Evolutionary conservation across 2,888 invertebrate genomes (phyloP).

Genomic region (Capitulum mitella): DNA sequence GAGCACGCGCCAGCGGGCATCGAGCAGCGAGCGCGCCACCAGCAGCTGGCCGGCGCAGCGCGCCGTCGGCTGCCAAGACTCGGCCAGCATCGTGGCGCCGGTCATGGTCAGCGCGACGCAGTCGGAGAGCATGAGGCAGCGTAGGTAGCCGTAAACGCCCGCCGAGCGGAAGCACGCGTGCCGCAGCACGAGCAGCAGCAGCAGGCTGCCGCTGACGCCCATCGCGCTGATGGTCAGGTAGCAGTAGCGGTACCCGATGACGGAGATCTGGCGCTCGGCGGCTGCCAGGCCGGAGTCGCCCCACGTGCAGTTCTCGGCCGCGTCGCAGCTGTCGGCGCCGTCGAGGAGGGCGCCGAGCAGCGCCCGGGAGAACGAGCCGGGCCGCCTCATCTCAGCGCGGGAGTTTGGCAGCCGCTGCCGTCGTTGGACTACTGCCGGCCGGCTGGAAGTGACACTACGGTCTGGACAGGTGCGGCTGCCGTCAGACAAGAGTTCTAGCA

Average conservation of each 20-base stretch:
- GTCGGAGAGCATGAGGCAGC: neutral
- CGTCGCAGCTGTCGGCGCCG: no score
- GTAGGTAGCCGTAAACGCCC: neutral
- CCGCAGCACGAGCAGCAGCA: slow-evolving; percentile 13
- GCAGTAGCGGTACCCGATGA: slow-evolving; percentile 18
- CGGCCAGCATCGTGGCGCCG: neutral
- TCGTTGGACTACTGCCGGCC: no score
- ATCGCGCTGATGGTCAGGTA: neutral
- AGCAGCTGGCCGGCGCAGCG: neutral
- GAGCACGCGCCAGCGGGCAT: neutral
- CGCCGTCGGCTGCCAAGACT: neutral
- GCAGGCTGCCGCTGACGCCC: neutral
- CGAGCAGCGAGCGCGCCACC: neutral
- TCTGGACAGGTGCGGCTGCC: no score
- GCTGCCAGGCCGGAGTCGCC: no score
- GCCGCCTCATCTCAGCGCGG: no score
- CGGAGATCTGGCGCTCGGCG: neutral
- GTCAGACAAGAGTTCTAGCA: no score
- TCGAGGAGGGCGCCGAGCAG: no score
- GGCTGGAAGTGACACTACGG: no score
- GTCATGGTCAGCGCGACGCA: neutral
- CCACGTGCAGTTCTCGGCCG: no score
- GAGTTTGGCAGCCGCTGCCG: no score
- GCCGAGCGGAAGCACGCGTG: neutral
- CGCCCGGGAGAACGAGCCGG: no score